Percentiles rank a stretch among this genome's conserved stretches.
phyloP scores from a whole-genome alignment of 1,140 invertebrate genomes.

The Mizuhopecten yessoensis region DNA sequence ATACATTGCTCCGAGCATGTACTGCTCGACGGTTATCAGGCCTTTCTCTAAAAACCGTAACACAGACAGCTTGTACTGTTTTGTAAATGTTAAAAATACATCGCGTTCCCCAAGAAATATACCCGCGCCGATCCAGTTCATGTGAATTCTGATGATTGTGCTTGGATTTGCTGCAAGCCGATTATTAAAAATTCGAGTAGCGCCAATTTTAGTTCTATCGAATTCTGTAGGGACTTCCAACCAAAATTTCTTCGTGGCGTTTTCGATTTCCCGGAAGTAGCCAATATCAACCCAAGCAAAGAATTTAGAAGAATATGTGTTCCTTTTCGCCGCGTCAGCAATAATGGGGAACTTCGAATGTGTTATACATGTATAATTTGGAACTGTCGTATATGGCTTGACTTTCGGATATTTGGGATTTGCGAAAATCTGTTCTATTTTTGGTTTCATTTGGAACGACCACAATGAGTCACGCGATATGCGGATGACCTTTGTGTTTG shows the following conservation, averaged over 20 bases:
- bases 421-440: background rate
- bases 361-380: background rate
- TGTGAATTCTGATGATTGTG: background rate
- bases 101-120: background rate
- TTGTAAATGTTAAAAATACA: background rate
- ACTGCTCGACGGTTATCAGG: background rate
- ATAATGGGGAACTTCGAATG: background rate
- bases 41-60: background rate
- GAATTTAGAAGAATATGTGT: background rate
- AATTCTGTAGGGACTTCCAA: constrained; percentile 5
- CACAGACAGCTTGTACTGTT: background rate
- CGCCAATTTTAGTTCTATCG: background rate
- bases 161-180: background rate
- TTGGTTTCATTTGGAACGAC: background rate
- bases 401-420: background rate
- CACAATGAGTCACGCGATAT: background rate
- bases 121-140: background rate
- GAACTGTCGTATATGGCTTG: background rate
- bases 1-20: background rate
- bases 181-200: background rate
- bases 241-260: background rate
- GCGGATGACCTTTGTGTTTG: background rate
- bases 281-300: background rate
- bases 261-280: background rate
- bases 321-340: background rate